Base-by-base conservation (phyloP, 2,113 vertebrate genomes). In the Anguilla rostrata region DNA sequence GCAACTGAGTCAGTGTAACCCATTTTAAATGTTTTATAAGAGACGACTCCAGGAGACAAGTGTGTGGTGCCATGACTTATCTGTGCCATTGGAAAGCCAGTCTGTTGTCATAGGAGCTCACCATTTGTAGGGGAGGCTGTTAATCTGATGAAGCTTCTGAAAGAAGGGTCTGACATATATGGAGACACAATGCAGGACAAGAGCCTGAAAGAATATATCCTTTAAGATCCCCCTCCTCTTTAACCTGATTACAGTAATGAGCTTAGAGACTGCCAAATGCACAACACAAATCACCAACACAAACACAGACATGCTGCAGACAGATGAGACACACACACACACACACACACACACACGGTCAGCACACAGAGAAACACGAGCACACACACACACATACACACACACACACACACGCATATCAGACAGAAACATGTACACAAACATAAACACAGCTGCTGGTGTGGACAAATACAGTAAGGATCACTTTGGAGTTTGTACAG, bases 231-330 rank as follows among this genome's bases (percentile, higher is more conserved):
- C 90, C 84, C 93, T 87, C 66, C n/a, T 90, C 90, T 91, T 92
- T 93, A 95, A 95, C 93, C 66, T 92, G 93, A 94, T 94, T 95
- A 95, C 87, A 86, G 87, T 95, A 95, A 95, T 94, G 90, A 94
- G 92, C 93, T 94, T 91, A 93, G 90, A 91, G 89, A 86, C 87
- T 83, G 88, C 34, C 89, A 90, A 87, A 91, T 88, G 86, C 88
- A 91, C 89, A 92, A 89, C 90, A 92, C 88, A 87, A 88, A 89
- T 75, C 66, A 91, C 89, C 89, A 39, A 75, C 43, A 43, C 16
- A 83, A 88, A 88, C 84, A 89, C 60, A 63, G 60, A 5, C 16
- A 26, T 22, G 20, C 16, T 22, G 60, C 60, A 63, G 18, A 26
- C 60, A 7, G 18, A 63, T 22, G 18, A 63, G 8, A 26, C 71